phyloP scores from a whole-genome alignment of 2,113 vertebrate genomes.

The Mesembrinibis cayennensis region DNA sequence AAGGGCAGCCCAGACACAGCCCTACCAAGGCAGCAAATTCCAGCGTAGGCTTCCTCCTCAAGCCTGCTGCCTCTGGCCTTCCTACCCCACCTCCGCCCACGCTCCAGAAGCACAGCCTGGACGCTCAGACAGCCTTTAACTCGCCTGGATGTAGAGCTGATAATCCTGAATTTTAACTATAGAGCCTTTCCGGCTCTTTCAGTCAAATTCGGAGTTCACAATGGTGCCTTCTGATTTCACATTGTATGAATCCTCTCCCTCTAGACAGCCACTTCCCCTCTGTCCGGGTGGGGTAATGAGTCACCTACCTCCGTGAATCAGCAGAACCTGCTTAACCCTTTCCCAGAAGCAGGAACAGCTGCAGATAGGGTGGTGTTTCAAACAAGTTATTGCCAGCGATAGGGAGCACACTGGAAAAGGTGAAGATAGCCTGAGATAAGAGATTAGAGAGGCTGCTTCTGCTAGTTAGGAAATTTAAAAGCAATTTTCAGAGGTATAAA shows the following conservation, averaged over 20 bases:
- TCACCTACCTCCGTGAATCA: neutral
- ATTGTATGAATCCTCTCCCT: constrained; percentile 1
- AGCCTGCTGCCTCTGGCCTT: neutral
- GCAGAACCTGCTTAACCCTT: constrained; percentile 26
- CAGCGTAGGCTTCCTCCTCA: neutral
- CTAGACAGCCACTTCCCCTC: constrained; percentile 40
- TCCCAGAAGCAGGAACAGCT: neutral
- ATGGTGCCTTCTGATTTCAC: neutral
- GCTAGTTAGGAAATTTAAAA: neutral
- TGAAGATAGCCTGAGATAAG: accelerated
- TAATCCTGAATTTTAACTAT: neutral
- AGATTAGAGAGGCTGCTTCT: neutral
- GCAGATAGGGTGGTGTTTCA: neutral
- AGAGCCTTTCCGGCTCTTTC: constrained; percentile 19
- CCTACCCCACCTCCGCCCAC: neutral
- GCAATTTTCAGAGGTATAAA: neutral
- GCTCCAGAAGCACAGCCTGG: neutral
- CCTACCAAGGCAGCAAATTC: neutral
- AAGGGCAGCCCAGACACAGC: neutral
- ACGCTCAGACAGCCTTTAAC: neutral
- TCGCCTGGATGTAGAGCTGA: neutral
- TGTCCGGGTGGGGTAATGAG: neutral
- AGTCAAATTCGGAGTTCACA: neutral
- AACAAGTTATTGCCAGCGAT: neutral
- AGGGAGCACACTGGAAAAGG: neutral